A percentile compares a stretch with the other conserved stretches of the same genome.
Conservation (phyloP, 1,140 invertebrate species). For the Aporrectodea caliginosa region DNA sequence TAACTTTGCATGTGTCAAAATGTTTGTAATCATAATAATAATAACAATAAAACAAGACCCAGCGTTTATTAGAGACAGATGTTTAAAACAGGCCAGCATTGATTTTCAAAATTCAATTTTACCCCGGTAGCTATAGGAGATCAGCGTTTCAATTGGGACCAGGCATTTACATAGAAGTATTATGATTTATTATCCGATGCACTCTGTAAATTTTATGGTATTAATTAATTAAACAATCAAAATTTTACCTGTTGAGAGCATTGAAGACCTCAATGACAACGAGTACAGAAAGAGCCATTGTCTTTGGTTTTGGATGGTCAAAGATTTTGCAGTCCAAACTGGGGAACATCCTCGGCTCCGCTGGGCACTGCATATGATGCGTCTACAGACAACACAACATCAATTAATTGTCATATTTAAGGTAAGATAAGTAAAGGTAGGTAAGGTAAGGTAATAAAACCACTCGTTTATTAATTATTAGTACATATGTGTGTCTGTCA, state of each 20-base stretch:
- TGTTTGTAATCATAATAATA: neutral
- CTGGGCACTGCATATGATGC: slow-evolving; percentile 56
- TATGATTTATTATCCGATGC: neutral
- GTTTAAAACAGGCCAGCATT: neutral
- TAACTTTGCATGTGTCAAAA: neutral
- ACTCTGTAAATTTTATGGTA: no score
- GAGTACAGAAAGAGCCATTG: slow-evolving; percentile 56
- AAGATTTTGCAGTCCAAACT: slow-evolving; percentile 54
- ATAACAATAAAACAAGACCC: no score
- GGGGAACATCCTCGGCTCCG: slow-evolving; percentile 48
- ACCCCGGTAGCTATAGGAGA: neutral
- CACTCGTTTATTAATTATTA: neutral
- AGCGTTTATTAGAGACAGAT: neutral
- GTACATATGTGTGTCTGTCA: neutral
- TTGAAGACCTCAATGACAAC: slow-evolving; percentile 57
- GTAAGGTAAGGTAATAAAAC: neutral
- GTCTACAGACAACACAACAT: slow-evolving; percentile 41
- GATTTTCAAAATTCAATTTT: neutral
- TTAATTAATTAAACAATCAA: neutral
- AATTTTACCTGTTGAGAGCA: slow-evolving; percentile 54
- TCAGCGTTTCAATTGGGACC: neutral
- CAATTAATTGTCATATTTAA: neutral
- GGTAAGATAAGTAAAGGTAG: no score
- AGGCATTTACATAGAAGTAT: neutral
- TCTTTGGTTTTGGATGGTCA: slow-evolving; percentile 52